Percentiles rank a stretch among this genome's conserved stretches.
phyloP scores from a whole-genome alignment of 2,888 invertebrate species.

The Scelioninae gen. 2 region DNA sequence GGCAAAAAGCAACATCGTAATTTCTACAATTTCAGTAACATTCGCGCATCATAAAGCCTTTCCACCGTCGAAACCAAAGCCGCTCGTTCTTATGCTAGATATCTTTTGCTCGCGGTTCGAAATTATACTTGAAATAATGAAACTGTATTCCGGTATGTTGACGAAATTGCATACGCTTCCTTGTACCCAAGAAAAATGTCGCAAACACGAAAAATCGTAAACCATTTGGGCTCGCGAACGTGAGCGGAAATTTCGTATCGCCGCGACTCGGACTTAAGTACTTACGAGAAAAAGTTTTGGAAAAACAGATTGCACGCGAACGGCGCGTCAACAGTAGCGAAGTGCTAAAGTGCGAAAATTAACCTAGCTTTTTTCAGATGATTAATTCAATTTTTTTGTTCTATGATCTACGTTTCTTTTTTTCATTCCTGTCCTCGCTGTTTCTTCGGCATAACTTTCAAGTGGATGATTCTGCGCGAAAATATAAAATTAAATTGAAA shows the following conservation, averaged over 20 bases:
- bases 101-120: not conserved
- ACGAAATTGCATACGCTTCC: conserved; percentile 36
- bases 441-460: too few relatives aligned
- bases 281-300: not conserved
- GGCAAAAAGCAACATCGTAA: conserved; percentile 12
- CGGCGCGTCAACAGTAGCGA: not conserved
- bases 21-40: conserved; percentile 19
- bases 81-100: conserved; percentile 34
- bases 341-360: conserved; percentile 15
- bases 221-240: conserved; percentile 22
- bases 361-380: not conserved
- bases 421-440: not conserved
- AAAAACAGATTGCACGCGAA: conserved; percentile 20
- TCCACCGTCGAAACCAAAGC: not conserved
- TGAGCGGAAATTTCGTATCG: conserved; percentile 11
- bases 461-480: too few relatives aligned
- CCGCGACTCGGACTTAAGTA: conserved; percentile 3
- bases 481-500: too few relatives aligned
- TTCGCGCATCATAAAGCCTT: conserved; percentile 17
- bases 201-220: too few relatives aligned
- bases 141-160: conserved; percentile 24
- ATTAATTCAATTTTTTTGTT: conserved; percentile 11
- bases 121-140: conserved; percentile 21
- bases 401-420: too few relatives aligned
- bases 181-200: too few relatives aligned